phyloP scores from a whole-genome alignment of 1,140 invertebrate species.

The Elymnias hypermnestra region DNA sequence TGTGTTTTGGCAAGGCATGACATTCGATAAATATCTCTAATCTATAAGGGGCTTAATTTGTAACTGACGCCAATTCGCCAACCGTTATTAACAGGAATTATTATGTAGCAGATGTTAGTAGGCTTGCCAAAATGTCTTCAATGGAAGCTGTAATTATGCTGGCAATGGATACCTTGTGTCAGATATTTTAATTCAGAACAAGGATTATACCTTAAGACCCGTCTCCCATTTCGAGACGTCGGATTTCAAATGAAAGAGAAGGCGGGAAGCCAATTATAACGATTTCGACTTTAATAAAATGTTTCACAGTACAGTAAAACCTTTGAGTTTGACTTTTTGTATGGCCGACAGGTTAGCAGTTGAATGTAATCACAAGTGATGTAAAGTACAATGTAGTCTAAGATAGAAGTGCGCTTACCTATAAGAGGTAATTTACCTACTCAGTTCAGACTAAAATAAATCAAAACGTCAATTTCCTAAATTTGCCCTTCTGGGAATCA shows the following conservation, averaged over 20 bases:
- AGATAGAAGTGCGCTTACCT: no score
- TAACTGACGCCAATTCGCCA: neutral
- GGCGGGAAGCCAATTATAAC: neutral
- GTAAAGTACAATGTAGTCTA: no score
- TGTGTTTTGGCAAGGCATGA: neutral
- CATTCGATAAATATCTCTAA: neutral
- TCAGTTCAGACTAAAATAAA: no score
- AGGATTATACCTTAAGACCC: constrained; percentile 31
- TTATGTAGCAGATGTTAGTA: neutral
- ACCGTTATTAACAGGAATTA: neutral
- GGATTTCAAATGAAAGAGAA: neutral
- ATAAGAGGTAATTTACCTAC: no score
- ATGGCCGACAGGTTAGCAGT: no score
- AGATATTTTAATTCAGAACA: constrained; percentile 36
- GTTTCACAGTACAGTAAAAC: no score
- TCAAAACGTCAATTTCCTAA: no score
- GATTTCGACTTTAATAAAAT: no score
- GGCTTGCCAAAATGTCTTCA: neutral
- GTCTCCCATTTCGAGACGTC: neutral
- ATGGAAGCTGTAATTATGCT: neutral
- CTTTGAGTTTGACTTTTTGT: no score
- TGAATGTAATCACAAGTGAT: no score
- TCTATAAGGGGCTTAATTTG: neutral
- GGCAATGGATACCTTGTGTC: constrained; percentile 10
- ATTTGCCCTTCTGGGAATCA: no score